Evolutionary conservation across 2,888 invertebrate genomes (phyloP), one percentile per base, ranked within the genome.

Genomic region (Athetis lepigone): DNA sequence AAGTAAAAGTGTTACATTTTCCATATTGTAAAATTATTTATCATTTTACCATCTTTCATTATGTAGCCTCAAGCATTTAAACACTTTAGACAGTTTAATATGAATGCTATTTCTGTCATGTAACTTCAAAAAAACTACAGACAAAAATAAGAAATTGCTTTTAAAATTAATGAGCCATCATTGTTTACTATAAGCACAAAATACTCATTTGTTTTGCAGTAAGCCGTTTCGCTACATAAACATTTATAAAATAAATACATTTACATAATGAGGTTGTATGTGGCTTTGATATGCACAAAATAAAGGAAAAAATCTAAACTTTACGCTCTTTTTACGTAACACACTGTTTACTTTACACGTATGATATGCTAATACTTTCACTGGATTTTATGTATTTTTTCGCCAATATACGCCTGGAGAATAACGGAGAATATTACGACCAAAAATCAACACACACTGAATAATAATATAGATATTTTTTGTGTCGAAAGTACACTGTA

Each of bases 361-460:
- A 1, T 27, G 25, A 23, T 61, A 75, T 58, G 57, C 9, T 39
- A 71, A 69, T 77, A 73, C 65, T 79, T 75, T 80, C 80, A 77
- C 79, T 75, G 45, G 7, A 23, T 47, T 51, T 29, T 7, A 11
- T 16, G 2, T n/a, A 18, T n/a, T 36, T 25, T 16, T 59, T 16
- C 9, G n/a, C 6, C 2, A 59, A 49, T 29, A 16, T 13, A 21
- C 13, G 1, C n/a, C 16, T 37, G 18, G 6, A 51, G 47, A 46
- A 58, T 51, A 36, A 37, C 19, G 40, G n/a, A 21, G 29, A 54
- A 59, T 55, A 16, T n/a, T 43, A 33, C 36, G 64, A 72, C 71
- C 78, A 61, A 77, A 61, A 62, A 73, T 64, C 69, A 77, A 75
- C 74, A 74, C 63, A 58, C 57, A 54, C 49, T 21, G n/a, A 7